phyloP scores from a whole-genome alignment of 2,113 vertebrate species.

The Cacatua alba region DNA sequence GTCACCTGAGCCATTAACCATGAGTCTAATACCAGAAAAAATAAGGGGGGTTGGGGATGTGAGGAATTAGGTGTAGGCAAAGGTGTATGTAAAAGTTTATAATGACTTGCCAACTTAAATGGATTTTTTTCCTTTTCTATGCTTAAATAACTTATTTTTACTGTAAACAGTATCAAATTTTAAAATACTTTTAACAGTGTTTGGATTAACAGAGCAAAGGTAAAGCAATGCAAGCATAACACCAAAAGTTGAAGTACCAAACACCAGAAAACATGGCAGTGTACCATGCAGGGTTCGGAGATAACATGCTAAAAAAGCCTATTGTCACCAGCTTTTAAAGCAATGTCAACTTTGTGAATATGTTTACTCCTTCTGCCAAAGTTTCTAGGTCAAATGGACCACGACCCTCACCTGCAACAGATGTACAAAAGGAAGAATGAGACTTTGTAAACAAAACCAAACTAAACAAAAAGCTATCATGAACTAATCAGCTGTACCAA shows the following conservation, averaged over 20 bases:
- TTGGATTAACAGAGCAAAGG: conserved; percentile 38
- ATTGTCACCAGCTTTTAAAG: conserved; percentile 51
- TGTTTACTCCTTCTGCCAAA: conserved; percentile 84
- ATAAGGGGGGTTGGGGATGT: neutral
- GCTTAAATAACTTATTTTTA: conserved; percentile 39
- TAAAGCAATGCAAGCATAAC: neutral
- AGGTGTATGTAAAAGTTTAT: conserved; percentile 12
- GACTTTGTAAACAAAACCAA: conserved; percentile 63
- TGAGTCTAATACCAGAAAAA: neutral
- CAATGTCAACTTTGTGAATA: conserved; percentile 71
- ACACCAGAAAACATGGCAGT: neutral
- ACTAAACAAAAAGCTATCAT: conserved; percentile 36
- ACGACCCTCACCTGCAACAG: conserved; percentile 67
- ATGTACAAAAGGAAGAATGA: conserved; percentile 80
- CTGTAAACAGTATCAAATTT: neutral
- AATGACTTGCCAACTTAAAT: conserved; percentile 18
- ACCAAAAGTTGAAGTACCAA: conserved; percentile 40
- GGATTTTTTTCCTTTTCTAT: conserved; percentile 2
- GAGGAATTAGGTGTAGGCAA: conserved; percentile 7
- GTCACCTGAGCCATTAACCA: conserved; percentile 56
- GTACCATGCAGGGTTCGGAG: neutral
- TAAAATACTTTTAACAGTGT: conserved; percentile 6
- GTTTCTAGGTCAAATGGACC: conserved; percentile 83
- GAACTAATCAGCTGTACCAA: conserved; percentile 68
- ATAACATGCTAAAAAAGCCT: conserved; percentile 19